A percentile compares a stretch with the other conserved stretches of the same genome.
Conservation (phyloP, 2,113 vertebrate species). For the Rostratula benghalensis region DNA sequence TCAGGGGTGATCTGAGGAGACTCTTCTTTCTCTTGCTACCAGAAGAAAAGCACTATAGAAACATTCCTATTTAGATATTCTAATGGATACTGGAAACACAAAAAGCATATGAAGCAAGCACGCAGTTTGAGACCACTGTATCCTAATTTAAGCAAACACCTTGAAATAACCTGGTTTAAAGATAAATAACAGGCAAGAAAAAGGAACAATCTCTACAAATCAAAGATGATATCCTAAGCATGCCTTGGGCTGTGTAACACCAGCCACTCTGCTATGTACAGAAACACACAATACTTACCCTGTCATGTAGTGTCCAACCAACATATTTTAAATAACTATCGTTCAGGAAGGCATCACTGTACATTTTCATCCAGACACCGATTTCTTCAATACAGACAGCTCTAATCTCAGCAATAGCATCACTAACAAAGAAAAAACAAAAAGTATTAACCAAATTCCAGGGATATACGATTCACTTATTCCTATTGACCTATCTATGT, state of each 20-base stretch:
- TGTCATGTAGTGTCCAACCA: conserved; percentile 97
- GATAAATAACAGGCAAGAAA: background rate
- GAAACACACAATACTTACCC: conserved; percentile 80
- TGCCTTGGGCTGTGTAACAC: background rate
- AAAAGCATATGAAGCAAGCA: background rate
- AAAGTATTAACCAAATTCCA: background rate
- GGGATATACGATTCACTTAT: background rate
- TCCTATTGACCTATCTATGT: background rate
- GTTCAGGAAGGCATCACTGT: conserved; percentile 97
- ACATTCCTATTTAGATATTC: background rate
- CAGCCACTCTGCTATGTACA: background rate
- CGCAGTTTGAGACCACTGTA: background rate
- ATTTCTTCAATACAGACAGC: conserved; percentile 99
- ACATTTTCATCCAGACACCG: conserved; percentile 99
- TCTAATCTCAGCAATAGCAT: conserved; percentile 97
- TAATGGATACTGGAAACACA: background rate
- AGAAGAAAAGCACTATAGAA: background rate
- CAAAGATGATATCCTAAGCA: background rate
- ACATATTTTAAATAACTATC: conserved; percentile 99
- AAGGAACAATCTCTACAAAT: background rate
- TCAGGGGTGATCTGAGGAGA: background rate
- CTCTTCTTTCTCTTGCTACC: background rate
- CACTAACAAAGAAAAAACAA: conserved; percentile 71
- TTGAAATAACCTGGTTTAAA: background rate
- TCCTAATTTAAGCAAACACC: background rate